Evolutionary conservation across 2,113 vertebrate species (phyloP).

Genomic region (Mirza zaza): DNA sequence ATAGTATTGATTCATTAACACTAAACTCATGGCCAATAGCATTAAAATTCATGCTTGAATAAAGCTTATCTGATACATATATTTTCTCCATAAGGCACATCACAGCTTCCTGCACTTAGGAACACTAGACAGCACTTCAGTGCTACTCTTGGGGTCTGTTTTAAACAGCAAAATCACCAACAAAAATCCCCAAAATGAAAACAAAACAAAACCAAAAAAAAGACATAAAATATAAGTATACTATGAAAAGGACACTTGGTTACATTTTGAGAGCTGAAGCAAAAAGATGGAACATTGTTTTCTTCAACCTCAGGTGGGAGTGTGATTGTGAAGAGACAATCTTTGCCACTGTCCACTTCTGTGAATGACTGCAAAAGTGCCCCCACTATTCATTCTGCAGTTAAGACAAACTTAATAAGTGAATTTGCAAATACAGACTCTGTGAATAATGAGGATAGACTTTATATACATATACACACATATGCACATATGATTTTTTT

Average conservation of each 20-base stretch:
- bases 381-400: neutral
- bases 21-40: neutral
- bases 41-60: neutral
- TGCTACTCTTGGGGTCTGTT: neutral
- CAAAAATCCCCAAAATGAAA: neutral
- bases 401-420: neutral
- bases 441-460: neutral
- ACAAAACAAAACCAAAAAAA: neutral
- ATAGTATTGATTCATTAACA: neutral
- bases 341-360: neutral
- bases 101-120: neutral
- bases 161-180: neutral
- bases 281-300: neutral
- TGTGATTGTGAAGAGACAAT: rapidly evolving
- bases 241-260: neutral
- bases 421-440: neutral
- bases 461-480: neutral
- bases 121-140: neutral
- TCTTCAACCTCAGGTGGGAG: neutral
- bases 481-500: neutral
- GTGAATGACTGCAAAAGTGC: neutral
- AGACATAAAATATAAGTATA: neutral
- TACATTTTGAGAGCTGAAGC: neutral
- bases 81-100: neutral
- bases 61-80: neutral